Base-by-base conservation (phyloP, 1,140 invertebrate genomes). In the Zaprionus africanus region DNA sequence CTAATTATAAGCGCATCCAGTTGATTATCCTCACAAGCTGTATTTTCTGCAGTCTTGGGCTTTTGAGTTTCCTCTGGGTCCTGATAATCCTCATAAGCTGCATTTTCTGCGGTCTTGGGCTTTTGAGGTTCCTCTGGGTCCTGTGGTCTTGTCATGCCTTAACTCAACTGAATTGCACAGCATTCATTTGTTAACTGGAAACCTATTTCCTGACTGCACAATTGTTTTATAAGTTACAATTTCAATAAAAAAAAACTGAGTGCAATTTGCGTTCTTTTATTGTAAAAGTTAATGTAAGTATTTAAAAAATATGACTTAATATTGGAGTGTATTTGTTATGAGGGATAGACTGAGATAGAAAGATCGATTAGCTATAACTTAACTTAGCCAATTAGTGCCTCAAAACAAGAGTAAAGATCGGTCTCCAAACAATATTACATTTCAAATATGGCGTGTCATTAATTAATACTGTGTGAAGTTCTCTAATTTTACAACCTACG, bases 1-100 rank as follows among this genome's bases (percentile, higher is more conserved):
- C 60, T 94, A 64, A 53, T 92, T 80, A 49, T 79, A 64, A 81
- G 94, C 86, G 54, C 49, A 56, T 91, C 83, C 49, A 91, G 62
- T 9, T 71, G 54, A 49, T 57, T 71, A 19, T 68, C 72, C 24
- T 31, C 41, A 38, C 24, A 19, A 5, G 3, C 41, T 46, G 2
- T n/a, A n/a, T n/a, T n/a, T n/a, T n/a, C 22, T 22, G 22, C n/a
- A n/a, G n/a, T 2, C 6, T 17, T 46, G 3, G 6, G n/a, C n/a
- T 46, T 9, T 17, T 17, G 2, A 17, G 2, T 9, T 19, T 46
- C 7, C 6, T 46, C 6, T n/a, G n/a, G n/a, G n/a, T n/a, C n/a
- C n/a, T n/a, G n/a, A n/a, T n/a, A n/a, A n/a, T n/a, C 72, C 24
- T 31, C 41, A 38, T 36, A 19, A 5, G 7, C 41, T 43, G 2